A percentile compares a stretch with the other conserved stretches of the same genome.
Evolutionary conservation across 2,888 invertebrate species (phyloP).

Genomic region (Philereme transversata): DNA sequence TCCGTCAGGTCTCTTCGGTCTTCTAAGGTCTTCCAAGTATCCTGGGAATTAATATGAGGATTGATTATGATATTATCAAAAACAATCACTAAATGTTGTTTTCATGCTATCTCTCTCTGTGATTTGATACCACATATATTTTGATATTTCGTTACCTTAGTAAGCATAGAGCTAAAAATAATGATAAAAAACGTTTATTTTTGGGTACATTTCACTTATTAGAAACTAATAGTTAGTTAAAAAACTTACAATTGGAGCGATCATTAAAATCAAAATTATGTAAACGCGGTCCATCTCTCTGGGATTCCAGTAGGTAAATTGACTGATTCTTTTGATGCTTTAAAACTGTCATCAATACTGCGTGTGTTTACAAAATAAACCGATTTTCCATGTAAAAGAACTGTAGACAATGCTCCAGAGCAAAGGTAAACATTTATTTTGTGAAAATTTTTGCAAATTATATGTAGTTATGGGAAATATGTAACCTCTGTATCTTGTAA

Average conservation of each 20-base stretch:
- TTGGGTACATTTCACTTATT: too few relatives aligned
- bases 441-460: slow-evolving; percentile 11
- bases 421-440: slow-evolving; percentile 15
- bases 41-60: slow-evolving; percentile 39
- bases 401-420: not conserved
- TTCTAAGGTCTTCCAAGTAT: slow-evolving; percentile 49
- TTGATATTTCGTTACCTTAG: too few relatives aligned
- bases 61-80: too few relatives aligned
- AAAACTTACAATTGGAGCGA: slow-evolving; percentile 18
- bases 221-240: too few relatives aligned
- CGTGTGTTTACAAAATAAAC: slow-evolving; percentile 22
- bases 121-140: too few relatives aligned
- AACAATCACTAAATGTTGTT: too few relatives aligned
- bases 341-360: not conserved
- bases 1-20: slow-evolving; percentile 36
- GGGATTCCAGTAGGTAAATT: slow-evolving; percentile 9
- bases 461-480: not conserved
- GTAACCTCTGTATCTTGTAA: too few relatives aligned
- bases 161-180: too few relatives aligned
- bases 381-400: slow-evolving; percentile 8
- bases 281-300: slow-evolving; percentile 13
- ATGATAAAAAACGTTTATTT: too few relatives aligned
- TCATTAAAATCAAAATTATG: slow-evolving; percentile 11
- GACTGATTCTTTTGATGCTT: not conserved
- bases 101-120: too few relatives aligned